phyloP scores from a whole-genome alignment of 1,140 invertebrate species.

The Trichonephila inaurata region DNA sequence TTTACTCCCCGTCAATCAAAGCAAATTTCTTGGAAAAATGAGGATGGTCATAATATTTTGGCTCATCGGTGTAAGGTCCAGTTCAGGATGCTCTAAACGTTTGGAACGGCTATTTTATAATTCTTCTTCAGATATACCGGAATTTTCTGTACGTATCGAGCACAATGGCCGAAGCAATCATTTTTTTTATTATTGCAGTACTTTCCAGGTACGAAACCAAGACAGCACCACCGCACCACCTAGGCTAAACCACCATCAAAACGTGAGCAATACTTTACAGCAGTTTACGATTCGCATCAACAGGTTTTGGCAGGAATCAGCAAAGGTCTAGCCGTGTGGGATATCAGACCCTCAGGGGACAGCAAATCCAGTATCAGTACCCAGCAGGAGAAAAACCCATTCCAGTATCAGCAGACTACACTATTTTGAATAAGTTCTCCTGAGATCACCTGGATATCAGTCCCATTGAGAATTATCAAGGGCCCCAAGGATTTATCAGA shows the following conservation, averaged over 20 bases:
- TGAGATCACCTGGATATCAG: conserved; percentile 56
- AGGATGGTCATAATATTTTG: too few species aligned
- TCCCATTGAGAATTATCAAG: conserved; percentile 52
- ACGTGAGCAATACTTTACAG: conserved; percentile 53
- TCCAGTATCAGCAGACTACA: conserved; percentile 42
- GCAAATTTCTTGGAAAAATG: too few species aligned
- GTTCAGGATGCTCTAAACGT: too few species aligned
- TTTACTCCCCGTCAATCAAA: too few species aligned
- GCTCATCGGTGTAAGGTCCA: too few species aligned
- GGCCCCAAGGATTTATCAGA: conserved; percentile 28
- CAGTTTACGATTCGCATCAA: conserved; percentile 60
- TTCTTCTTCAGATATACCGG: neutral
- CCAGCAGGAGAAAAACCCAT: conserved; percentile 56
- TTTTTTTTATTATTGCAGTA: neutral
- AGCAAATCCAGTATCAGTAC: conserved; percentile 52
- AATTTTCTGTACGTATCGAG: neutral
- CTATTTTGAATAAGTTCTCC: neutral
- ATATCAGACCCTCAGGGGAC: conserved; percentile 58
- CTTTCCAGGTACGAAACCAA: conserved; percentile 46
- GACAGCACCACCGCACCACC: conserved; percentile 53
- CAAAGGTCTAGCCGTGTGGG: conserved; percentile 28
- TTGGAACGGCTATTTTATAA: too few species aligned
- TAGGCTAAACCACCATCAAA: conserved; percentile 47
- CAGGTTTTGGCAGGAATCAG: conserved; percentile 31
- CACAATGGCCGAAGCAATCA: neutral